Base-by-base conservation (phyloP, 2,888 invertebrate species). In the Perizoma flavofasciatum region DNA sequence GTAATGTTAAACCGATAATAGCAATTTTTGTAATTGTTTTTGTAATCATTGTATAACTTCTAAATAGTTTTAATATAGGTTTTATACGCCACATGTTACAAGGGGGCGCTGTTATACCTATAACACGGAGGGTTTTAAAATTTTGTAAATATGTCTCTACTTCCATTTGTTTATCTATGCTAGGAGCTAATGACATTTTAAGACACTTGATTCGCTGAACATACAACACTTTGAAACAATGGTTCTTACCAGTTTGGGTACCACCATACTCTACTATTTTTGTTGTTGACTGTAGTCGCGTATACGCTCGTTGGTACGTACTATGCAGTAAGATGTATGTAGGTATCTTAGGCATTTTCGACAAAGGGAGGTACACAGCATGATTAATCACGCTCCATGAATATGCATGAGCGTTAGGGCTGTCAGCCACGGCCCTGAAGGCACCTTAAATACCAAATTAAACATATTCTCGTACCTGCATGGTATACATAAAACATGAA, bases 321-420 rank as follows among this genome's bases (percentile, higher is more conserved):
- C 6, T 44, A n/a, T 33, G 45, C 7, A 37, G 37, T 22, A 22
- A 44, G 43, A 69, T 65, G 58, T 70, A 69, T 59, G 64, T 75
- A 66, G 22, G 49, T 73, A 63, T 74, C 66, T 74, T 80, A 71
- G 57, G 62, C 77, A 75, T 71, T 70, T 71, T 63, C 67, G 68
- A 68, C 65, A 69, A 66, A 75, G 77, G 75, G 77, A 78, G 80
- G 76, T 70, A 71, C 69, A 49, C 40, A 73, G 74, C 79, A 83
- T 89, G 89, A 89, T 90, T 91, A 91, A 91, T 91, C 88, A 83
- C 84, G 75, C 73, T 57, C 76, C 82, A 89, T 92, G 91, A 92
- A 92, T 92, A 92, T 92, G 88, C 84, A 92, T 89, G 84, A 83
- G 85, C 67, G 79, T 82, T 81, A 81, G 83, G 81, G 82, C 80